Evolutionary conservation across 2,888 invertebrate genomes (phyloP).

Genomic region (Cryptocephalus moraei): DNA sequence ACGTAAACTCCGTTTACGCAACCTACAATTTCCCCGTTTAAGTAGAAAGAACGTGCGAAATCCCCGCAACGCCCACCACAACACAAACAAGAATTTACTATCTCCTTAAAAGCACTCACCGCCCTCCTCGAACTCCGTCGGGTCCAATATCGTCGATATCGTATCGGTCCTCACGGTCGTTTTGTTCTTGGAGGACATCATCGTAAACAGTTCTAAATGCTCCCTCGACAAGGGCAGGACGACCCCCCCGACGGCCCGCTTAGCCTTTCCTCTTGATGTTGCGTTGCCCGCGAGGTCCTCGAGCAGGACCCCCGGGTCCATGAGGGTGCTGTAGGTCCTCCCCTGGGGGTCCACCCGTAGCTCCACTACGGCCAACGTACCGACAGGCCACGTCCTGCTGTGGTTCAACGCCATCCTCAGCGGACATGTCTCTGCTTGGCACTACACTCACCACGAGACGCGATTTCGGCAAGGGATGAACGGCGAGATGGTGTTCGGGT

Average conservation of each 20-base stretch:
- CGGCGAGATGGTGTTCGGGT: no score
- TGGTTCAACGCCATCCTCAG: slow-evolving; percentile 33
- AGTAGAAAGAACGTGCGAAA: no score
- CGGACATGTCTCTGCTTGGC: no score
- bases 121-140: slow-evolving; percentile 24
- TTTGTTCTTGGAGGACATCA: slow-evolving; percentile 19
- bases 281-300: neutral
- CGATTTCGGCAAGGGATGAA: no score
- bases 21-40: no score
- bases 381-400: slow-evolving; percentile 40
- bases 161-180: slow-evolving; percentile 33
- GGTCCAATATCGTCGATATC: slow-evolving; percentile 33
- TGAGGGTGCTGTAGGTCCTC: slow-evolving; percentile 32
- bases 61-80: no score
- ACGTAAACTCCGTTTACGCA: no score
- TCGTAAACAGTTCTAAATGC: slow-evolving; percentile 29
- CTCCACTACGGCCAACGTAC: slow-evolving; percentile 36
- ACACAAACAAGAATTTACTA: no score
- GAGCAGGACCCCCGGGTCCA: slow-evolving; percentile 14
- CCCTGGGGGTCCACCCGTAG: slow-evolving; percentile 35
- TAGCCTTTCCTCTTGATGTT: neutral
- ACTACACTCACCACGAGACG: no score
- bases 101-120: slow-evolving; percentile 5
- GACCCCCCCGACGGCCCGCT: neutral
- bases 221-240: slow-evolving; percentile 26